Evolutionary conservation across 2,888 invertebrate genomes (phyloP).

Genomic region (Stomorhina lunata): DNA sequence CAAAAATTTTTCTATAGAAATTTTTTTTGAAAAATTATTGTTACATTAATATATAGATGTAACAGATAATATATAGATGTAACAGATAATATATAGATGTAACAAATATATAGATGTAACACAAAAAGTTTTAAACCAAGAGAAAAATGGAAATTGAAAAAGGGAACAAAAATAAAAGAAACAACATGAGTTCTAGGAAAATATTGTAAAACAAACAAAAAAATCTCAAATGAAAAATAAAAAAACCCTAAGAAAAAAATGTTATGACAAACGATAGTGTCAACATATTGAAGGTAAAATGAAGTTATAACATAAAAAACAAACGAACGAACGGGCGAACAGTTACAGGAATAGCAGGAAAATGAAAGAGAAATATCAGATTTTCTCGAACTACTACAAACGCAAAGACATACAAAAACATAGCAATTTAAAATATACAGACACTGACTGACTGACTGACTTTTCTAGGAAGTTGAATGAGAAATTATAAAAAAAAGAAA

Average conservation of each 20-base stretch:
- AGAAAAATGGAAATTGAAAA: slow-evolving; percentile 11
- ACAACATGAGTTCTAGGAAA: slow-evolving; percentile 30
- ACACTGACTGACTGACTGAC: neutral
- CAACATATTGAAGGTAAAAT: slow-evolving; percentile 47
- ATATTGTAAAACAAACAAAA: slow-evolving; percentile 13
- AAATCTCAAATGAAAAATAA: neutral
- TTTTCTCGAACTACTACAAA: no score
- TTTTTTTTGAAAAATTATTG: no score
- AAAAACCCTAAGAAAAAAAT: neutral
- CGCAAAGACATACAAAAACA: slow-evolving; percentile 8
- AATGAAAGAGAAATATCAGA: neutral
- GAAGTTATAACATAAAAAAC: slow-evolving; percentile 20
- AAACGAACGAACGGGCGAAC: no score
- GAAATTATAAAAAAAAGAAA: no score
- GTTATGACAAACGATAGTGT: slow-evolving; percentile 34
- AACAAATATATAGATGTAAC: neutral
- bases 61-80: slow-evolving; percentile 11
- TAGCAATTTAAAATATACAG: neutral
- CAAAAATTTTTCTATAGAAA: no score
- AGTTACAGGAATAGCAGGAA: neutral
- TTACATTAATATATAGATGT: no score
- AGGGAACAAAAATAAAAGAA: neutral
- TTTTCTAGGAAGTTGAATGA: neutral
- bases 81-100: no score
- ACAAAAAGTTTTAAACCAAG: neutral